Conservation (phyloP, 2,797 vertebrate genomes). For the Brotula barbata region DNA sequence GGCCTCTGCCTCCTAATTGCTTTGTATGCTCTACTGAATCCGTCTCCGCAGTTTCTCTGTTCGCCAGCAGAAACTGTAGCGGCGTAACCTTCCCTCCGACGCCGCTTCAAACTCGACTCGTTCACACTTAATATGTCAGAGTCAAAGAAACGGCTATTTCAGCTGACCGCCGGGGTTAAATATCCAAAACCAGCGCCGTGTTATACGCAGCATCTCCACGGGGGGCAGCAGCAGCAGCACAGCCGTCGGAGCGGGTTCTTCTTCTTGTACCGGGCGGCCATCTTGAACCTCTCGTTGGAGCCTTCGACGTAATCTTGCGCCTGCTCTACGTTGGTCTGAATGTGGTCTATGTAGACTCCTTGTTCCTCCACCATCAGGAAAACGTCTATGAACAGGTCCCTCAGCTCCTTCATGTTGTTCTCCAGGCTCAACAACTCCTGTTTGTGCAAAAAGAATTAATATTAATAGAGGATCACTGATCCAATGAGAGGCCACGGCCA, state of each 20-base stretch:
- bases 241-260: constrained; percentile 85
- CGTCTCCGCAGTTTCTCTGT: constrained; percentile 44
- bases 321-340: constrained; percentile 85
- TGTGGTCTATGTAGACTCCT: constrained; percentile 87
- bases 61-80: constrained; percentile 40
- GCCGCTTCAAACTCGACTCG: constrained; percentile 26
- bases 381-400: constrained; percentile 89
- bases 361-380: constrained; percentile 91
- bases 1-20: constrained; percentile 59
- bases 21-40: constrained; percentile 65
- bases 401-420: constrained; percentile 90
- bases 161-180: neutral
- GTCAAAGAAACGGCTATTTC: constrained; percentile 11
- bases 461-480: constrained; percentile 1
- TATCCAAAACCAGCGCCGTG: neutral
- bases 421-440: constrained; percentile 89
- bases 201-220: constrained; percentile 81
- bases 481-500: neutral
- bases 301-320: constrained; percentile 86
- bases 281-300: constrained; percentile 87
- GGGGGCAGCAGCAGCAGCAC: constrained; percentile 91
- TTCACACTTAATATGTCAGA: constrained; percentile 31
- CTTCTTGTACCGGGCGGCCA: constrained; percentile 87
- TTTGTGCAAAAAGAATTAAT: constrained; percentile 17
- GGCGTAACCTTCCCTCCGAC: constrained; percentile 47